Conservation (phyloP, 2,113 vertebrate species). For the Eupsittula cactorum region DNA sequence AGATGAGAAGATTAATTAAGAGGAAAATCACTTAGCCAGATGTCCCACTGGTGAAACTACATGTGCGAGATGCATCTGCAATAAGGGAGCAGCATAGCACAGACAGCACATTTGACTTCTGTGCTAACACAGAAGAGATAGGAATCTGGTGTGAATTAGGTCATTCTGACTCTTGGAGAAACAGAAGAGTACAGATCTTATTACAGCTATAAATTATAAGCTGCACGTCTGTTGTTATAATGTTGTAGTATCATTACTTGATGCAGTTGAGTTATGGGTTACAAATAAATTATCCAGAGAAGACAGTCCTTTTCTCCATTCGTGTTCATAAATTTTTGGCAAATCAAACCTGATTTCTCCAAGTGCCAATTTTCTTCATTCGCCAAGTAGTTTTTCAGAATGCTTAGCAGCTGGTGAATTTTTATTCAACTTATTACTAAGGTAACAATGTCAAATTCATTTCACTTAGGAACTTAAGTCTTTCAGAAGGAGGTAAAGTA, state of each 20-base stretch:
- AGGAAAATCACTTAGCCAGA: conserved; percentile 37
- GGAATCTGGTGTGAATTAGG: conserved; percentile 1
- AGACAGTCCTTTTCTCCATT: not conserved
- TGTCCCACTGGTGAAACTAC: conserved; percentile 30
- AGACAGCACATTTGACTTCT: not conserved
- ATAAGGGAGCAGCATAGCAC: not conserved
- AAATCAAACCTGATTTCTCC: not conserved
- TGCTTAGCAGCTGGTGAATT: not conserved
- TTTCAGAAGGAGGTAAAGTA: not conserved
- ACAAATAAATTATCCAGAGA: conserved; percentile 5
- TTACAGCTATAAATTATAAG: not conserved
- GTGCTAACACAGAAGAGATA: not conserved
- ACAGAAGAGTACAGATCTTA: not conserved
- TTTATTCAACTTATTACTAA: not conserved
- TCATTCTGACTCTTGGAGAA: conserved; percentile 20
- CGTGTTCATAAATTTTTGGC: not conserved
- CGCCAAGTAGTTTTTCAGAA: not conserved
- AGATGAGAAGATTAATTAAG: conserved; percentile 65
- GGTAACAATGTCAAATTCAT: not conserved
- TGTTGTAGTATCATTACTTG: not conserved
- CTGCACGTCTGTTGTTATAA: not conserved
- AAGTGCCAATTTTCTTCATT: not conserved
- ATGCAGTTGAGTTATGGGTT: not conserved
- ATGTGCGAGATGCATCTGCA: not conserved
- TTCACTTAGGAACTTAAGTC: not conserved